Conservation (phyloP, 2,888 invertebrate genomes). For the Parnassius orleans region DNA sequence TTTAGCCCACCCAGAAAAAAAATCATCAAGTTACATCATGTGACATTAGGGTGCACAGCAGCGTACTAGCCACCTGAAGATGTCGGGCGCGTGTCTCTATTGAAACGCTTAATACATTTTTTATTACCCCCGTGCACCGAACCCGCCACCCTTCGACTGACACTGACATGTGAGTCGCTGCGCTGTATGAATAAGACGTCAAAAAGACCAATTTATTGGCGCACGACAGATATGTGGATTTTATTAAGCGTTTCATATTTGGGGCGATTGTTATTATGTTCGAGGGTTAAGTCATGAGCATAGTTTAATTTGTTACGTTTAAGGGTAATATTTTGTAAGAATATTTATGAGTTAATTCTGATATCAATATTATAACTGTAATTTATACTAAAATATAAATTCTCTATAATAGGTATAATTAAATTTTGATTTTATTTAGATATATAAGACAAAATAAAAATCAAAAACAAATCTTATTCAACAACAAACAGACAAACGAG, state of each 20-base stretch:
- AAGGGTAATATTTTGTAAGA: constrained; percentile 9
- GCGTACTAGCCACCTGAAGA: constrained; percentile 53
- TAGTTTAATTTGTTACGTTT: constrained; percentile 15
- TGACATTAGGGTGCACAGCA: constrained; percentile 32
- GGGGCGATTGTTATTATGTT: constrained; percentile 41
- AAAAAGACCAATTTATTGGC: constrained; percentile 74
- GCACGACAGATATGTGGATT: constrained; percentile 62
- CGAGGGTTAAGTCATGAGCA: constrained; percentile 19
- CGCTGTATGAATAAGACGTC: constrained; percentile 66
- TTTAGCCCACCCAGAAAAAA: constrained; percentile 2
- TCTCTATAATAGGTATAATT: too few species aligned
- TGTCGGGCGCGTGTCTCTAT: constrained; percentile 54
- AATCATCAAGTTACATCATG: background rate
- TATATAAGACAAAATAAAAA: too few species aligned
- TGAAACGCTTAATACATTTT: constrained; percentile 50
- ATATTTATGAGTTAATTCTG: background rate
- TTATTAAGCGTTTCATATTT: constrained; percentile 73
- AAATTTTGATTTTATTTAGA: too few species aligned
- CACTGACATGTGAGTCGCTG: constrained; percentile 59
- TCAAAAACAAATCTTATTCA: too few species aligned
- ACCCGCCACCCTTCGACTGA: constrained; percentile 44
- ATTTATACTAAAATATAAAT: background rate
- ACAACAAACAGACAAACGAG: too few species aligned
- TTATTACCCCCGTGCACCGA: constrained; percentile 48
- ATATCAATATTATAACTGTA: background rate